Percentiles rank a stretch among this genome's conserved stretches.
phyloP scores from a whole-genome alignment of 1,140 invertebrate species.

The Oscheius sp. region DNA sequence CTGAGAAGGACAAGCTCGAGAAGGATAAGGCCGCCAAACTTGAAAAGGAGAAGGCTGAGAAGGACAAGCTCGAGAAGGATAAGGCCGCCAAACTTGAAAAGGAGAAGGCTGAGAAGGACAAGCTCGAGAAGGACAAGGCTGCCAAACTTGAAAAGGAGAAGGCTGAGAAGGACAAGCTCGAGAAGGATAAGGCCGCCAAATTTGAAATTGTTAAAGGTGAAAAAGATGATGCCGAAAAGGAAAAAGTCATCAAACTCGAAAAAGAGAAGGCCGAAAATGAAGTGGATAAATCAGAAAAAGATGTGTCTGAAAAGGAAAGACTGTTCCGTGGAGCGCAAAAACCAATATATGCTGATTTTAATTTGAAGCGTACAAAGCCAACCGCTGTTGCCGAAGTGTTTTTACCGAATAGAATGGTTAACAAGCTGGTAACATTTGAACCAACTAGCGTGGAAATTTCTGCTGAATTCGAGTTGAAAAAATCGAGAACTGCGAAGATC shows the following conservation, averaged over 20 bases:
- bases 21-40: conserved; percentile 2
- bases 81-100: conserved; percentile 1
- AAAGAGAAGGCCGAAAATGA: not conserved
- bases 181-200: not conserved
- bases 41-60: not conserved
- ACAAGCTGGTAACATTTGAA: not conserved
- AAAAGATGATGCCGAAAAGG: not conserved
- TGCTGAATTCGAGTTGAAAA: not conserved
- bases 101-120: not conserved
- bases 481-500: conserved; percentile 26
- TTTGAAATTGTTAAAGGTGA: no score
- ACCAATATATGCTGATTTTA: not conserved
- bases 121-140: not conserved
- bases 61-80: not conserved
- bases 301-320: no score
- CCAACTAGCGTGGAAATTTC: conserved; percentile 1
- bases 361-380: not conserved
- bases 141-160: not conserved
- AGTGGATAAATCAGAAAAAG: not conserved
- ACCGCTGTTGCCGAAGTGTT: not conserved
- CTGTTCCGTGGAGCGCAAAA: not conserved
- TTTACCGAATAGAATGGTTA: not conserved
- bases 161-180: not conserved
- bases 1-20: conserved; percentile 1
- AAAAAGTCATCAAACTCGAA: no score